These are phyloP conservation scores for Taurulus bubalis DNA, from an alignment of 2,113 vertebrate genomes.

Conservation along the genomic window DNA sequence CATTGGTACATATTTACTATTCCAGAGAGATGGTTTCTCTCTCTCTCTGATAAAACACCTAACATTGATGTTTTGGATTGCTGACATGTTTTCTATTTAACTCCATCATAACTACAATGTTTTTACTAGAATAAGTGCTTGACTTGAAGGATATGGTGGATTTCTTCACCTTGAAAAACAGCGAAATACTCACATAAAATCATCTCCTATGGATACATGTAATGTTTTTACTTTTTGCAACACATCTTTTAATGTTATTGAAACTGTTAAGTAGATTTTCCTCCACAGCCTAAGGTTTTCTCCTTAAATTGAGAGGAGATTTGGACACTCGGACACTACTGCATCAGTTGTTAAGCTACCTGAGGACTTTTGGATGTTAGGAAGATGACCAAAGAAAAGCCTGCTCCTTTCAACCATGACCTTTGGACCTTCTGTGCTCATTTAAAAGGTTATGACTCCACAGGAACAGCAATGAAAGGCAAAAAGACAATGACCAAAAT, in stretches of 20 bases:
- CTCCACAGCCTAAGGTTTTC: neutral
- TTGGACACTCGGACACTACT: neutral
- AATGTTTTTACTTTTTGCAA: neutral
- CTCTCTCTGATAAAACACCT: neutral
- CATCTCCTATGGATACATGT: neutral
- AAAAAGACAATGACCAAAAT: conserved; percentile 12
- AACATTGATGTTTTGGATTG: neutral
- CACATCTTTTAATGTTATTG: neutral
- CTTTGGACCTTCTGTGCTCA: conserved; percentile 4
- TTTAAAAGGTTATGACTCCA: conserved; percentile 30
- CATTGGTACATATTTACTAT: neutral
- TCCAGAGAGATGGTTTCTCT: neutral
- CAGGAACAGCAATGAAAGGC: conserved; percentile 24
- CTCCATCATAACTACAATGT: neutral
- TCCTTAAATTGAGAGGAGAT: neutral
- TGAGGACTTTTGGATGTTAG: neutral
- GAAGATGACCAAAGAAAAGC: neutral
- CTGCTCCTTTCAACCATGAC: conserved; percentile 9
- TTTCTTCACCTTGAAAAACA: neutral
- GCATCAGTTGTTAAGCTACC: neutral
- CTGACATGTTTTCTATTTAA: neutral
- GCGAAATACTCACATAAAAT: neutral
- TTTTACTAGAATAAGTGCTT: neutral
- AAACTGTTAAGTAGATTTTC: neutral
- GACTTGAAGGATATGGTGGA: neutral